Base-by-base conservation (phyloP, 1,140 invertebrate species). In the Drusus annulatus region DNA sequence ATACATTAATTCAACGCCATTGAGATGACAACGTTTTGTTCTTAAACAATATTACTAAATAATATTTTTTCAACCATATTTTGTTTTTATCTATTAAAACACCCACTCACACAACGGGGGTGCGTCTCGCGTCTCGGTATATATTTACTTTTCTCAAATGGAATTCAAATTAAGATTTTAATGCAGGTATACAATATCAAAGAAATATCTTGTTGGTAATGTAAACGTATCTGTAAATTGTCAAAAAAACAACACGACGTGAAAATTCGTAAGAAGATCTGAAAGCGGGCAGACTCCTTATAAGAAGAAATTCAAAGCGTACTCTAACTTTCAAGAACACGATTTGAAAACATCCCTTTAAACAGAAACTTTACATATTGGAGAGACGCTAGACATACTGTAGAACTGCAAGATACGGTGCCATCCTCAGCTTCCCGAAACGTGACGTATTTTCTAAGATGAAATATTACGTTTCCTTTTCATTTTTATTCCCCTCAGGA, bases 311-410 rank as follows among this genome's bases (percentile, higher is more conserved):
- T 65, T 31, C 62, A 65, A 65, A 65, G 21, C 62, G 36, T n/a
- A 65, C 10, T 28, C 60, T 15, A 63, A 63, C 60, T 63, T 63
- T 63, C 17, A 23, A 63, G 23, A 63, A 63, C 23, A 63, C 60
- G 19, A 23, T 65, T 65, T 65, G 2, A 65, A 65, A 65, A 65
- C 62, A 65, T 65, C 1, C 62, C 28, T 31, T 65, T 65, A 45
- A 65, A 31, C 56, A 28, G 21, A 65, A 65, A 65, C 62, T 25
- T 65, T 25, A 65, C 15, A 31, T 65, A 65, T 31, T 31, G 31
- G 21, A 31, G 25, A 65, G 36, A 45, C 36, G 36, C 36, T 45
- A 45, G 36, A 45, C 36, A 45, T 1, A n/a, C n/a, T n/a, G n/a
- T n/a, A n/a, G n/a, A 45, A 45, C 36, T 56, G 54, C 54, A 56